Evolutionary conservation across 1,140 invertebrate genomes (phyloP).

Genomic region (Papilio polyxenes): DNA sequence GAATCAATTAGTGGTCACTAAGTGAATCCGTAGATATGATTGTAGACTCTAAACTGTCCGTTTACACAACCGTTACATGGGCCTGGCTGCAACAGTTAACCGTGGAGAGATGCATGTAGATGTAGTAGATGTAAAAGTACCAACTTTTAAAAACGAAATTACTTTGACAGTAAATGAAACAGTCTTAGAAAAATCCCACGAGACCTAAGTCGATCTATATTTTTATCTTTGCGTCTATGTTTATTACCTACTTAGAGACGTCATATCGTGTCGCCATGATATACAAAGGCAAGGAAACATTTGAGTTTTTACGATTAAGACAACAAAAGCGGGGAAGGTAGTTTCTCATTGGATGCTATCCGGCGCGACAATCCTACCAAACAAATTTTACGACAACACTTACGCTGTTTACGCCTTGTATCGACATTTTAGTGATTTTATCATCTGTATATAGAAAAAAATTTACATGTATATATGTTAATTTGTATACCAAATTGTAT

Average conservation of each 20-base stretch:
- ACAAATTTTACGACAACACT: neutral
- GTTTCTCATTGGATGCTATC: neutral
- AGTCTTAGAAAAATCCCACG: neutral
- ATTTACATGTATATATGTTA: neutral
- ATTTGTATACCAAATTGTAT: neutral
- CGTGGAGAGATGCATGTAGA: no score
- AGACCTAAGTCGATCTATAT: neutral
- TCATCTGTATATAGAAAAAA: neutral
- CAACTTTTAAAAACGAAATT: neutral
- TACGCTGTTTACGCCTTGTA: neutral
- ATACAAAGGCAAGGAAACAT: neutral
- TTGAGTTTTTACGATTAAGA: conserved; percentile 7
- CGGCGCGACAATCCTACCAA: neutral
- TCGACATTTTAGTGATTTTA: neutral
- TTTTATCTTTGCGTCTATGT: neutral
- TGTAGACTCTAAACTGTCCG: no score
- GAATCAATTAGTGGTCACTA: no score
- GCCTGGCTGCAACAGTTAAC: no score
- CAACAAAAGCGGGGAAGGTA: neutral
- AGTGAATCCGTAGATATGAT: no score
- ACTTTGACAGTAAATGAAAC: no score
- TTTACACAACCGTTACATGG: no score
- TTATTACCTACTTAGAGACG: neutral
- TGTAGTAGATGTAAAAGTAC: no score
- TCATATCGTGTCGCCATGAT: neutral